Evolutionary conservation across 2,888 invertebrate genomes (phyloP), one percentile per base, ranked within the genome.

Genomic region (Eretmocerus hayati): DNA sequence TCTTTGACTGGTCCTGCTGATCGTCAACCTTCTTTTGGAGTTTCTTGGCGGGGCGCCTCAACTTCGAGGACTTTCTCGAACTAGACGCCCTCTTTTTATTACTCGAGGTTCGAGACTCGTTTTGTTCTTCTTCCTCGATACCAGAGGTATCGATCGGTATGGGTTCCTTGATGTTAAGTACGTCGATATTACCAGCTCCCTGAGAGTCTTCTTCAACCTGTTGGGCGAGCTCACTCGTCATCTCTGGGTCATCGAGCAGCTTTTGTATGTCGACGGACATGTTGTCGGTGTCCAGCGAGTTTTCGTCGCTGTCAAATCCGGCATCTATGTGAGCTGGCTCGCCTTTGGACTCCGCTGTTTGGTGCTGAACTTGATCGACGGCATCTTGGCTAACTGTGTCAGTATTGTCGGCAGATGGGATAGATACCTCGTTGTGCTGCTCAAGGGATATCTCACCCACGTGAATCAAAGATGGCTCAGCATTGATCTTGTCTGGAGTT

Each of bases 271-370:
- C 61, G 1, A 50, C 56, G 5, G 62, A 58, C 57, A 62, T 59
- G 39, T 61, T 58, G 8, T 15, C 18, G 0, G 61, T 60, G 21
- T 60, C 54, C 22, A 59, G 39, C 0, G 58, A 61, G 50, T 59
- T 62, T 5, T 66, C 65, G 41, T 64, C 63, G 15, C 60, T 62
- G 22, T 65, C 63, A 16, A 63, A 64, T 40, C 60, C 63, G 1
- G 52, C 43, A 4, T 42, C 52, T 15, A 56, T 48, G 6, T 45
- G 32, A 16, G 47, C 50, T 11, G 47, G 55, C 5, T 60, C 48
- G 16, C 46, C 57, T 13, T 47, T 53, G 2, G 35, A 18, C 6
- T 53, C 53, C 18, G 51, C 50, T 15, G 26, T 9, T n/a, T n/a
- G n/a, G n/a, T n/a, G n/a, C n/a, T n/a, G n/a, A n/a, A n/a, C n/a